Base-by-base conservation (phyloP, 2,888 invertebrate genomes). In the Drosophila neutralis region DNA sequence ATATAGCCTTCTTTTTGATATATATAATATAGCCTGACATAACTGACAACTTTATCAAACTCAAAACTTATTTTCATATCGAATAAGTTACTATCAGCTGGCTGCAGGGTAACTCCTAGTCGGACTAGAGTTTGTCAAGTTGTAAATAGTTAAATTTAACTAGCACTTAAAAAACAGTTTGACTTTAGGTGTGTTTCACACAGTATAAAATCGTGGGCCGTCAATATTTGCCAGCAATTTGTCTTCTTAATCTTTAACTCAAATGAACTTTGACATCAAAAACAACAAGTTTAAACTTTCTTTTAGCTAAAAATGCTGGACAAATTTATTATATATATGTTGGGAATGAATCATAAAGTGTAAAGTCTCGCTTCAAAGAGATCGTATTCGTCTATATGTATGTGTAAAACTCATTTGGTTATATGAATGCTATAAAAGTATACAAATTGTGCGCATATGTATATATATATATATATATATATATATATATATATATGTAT, bases 321-420 rank as follows among this genome's bases (percentile, higher is more conserved):
- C 45, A 15, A 4, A 24, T 24, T 8, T 45, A 24, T 8, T 45
- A 45, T 7, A 45, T 4, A 49, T 4, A 27, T 29, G 10, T 49
- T 49, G 27, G 3, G 10, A 45, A 45, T 45, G 45, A 36, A 27
- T 38, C 36, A 56, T 38, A 29, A 40, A 31, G 8, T 24, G 24
- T 38, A n/a, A 3, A 59, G 31, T 8, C 8, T n/a, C 48, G 29
- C 68, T 31, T 4, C 27, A 54, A 24, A 45, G 2, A 24, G 8
- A 45, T 45, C n/a, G 49, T 40, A 49, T 40, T 24, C 21, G 31
- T 60, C 33, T 48, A 49, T n/a, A 49, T 13, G 24, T 53, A 13
- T 29, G 40, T 57, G 59, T 40, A 35, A 38, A 59, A 65, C 67
- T 64, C 72, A 78, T 75, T 78, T 79, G 76, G 62, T 7, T 75